Conservation (phyloP, 2,797 vertebrate genomes). For the Micromesistius poutassou region DNA sequence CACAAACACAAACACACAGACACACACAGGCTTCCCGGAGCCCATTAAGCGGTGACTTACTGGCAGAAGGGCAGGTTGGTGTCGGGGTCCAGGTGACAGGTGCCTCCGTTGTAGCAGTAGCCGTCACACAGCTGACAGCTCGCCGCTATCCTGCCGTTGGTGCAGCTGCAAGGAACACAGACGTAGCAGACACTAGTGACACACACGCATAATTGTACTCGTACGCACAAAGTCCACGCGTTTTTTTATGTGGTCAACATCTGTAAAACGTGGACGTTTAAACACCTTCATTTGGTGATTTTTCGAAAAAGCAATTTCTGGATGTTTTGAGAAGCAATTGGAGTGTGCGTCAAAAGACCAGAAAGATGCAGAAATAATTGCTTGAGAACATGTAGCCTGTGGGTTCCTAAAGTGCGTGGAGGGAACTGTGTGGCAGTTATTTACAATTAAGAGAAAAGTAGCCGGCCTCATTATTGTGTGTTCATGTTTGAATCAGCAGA, state of each 20-base stretch:
- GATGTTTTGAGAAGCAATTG: slow-evolving; percentile 11
- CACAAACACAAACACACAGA: slow-evolving; percentile 6
- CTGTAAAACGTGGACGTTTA: background rate
- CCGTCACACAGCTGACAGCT: slow-evolving; percentile 97
- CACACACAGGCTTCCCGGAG: slow-evolving; percentile 24
- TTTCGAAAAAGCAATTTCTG: background rate
- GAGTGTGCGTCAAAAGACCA: background rate
- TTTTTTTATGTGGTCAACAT: background rate
- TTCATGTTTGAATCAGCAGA: background rate
- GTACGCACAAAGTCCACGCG: background rate
- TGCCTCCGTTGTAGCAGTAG: slow-evolving; percentile 97
- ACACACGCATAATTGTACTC: background rate
- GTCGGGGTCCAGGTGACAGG: slow-evolving; percentile 93
- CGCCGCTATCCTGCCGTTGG: slow-evolving; percentile 92
- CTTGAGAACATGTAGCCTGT: background rate
- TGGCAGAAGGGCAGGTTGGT: slow-evolving; percentile 92
- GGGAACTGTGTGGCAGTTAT: slow-evolving; percentile 21
- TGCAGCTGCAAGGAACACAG: slow-evolving; percentile 80
- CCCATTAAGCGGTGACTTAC: slow-evolving; percentile 85
- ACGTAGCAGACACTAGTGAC: slow-evolving; percentile 32
- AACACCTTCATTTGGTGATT: background rate
- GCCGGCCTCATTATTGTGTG: background rate
- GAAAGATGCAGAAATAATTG: background rate
- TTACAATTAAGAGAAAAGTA: background rate
- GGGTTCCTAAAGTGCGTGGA: background rate